These are phyloP conservation scores for Micropterix aruncella DNA, from an alignment of 2,888 invertebrate genomes.

Conservation along the genomic window DNA sequence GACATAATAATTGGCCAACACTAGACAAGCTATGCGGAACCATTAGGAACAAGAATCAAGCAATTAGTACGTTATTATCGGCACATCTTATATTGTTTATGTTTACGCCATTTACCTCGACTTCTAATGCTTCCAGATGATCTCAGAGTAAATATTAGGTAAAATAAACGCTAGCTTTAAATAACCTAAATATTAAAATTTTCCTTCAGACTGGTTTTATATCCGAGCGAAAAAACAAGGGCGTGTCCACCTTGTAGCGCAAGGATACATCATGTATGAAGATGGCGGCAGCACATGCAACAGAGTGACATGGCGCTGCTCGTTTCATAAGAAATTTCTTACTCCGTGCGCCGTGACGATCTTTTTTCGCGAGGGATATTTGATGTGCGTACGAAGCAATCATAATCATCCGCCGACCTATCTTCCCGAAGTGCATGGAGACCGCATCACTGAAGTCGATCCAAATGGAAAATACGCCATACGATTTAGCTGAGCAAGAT, in stretches of 20 bases:
- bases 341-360: background rate
- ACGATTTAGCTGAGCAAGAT: no score
- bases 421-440: background rate
- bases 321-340: background rate
- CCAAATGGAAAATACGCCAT: background rate
- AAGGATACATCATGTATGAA: background rate
- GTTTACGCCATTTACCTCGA: no score
- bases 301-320: background rate
- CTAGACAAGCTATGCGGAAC: no score
- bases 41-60: no score
- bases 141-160: no score
- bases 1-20: no score
- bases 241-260: background rate
- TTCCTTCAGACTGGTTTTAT: background rate
- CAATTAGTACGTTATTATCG: no score
- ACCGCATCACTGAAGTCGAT: background rate
- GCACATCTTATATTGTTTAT: no score
- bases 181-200: no score
- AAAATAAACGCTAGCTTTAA: no score
- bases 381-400: background rate
- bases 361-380: background rate
- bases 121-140: no score
- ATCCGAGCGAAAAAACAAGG: background rate
- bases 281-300: background rate
- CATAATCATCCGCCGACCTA: background rate